Conservation (phyloP, 2,797 vertebrate genomes). For the Sciaenops ocellatus region DNA sequence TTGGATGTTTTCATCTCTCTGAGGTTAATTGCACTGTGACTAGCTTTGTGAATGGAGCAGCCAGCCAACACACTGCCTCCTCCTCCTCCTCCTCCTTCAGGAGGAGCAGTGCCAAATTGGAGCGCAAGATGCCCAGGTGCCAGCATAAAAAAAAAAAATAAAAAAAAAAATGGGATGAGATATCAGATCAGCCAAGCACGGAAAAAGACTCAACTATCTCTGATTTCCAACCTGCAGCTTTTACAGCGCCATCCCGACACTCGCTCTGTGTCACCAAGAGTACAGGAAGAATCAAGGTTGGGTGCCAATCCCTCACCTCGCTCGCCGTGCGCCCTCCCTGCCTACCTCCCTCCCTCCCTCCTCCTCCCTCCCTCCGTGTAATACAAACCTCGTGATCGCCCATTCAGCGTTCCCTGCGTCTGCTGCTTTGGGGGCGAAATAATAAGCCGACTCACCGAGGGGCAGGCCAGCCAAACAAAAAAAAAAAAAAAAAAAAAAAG, state of each 20-base stretch:
- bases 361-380: conserved; percentile 63
- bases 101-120: conserved; percentile 58
- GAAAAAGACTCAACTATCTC: conserved; percentile 13
- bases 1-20: conserved; percentile 38
- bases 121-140: conserved; percentile 72
- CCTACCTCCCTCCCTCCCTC: conserved; percentile 6
- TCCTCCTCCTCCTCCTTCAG: conserved; percentile 38
- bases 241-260: neutral
- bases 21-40: conserved; percentile 51
- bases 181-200: conserved; percentile 22
- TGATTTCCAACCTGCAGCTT: conserved; percentile 9
- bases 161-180: neutral
- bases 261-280: conserved; percentile 38
- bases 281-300: conserved; percentile 58
- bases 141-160: conserved; percentile 13
- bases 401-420: conserved; percentile 75
- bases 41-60: conserved; percentile 77
- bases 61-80: conserved; percentile 51
- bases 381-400: conserved; percentile 84
- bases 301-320: conserved; percentile 73
- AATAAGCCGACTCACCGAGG: conserved; percentile 52
- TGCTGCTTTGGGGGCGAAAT: conserved; percentile 50
- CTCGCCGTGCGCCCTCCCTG: conserved; percentile 52
- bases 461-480: conserved; percentile 48
- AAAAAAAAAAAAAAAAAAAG: conserved; percentile 57